Base-by-base conservation (phyloP, 2,113 vertebrate genomes). In the Siniperca knerii region DNA sequence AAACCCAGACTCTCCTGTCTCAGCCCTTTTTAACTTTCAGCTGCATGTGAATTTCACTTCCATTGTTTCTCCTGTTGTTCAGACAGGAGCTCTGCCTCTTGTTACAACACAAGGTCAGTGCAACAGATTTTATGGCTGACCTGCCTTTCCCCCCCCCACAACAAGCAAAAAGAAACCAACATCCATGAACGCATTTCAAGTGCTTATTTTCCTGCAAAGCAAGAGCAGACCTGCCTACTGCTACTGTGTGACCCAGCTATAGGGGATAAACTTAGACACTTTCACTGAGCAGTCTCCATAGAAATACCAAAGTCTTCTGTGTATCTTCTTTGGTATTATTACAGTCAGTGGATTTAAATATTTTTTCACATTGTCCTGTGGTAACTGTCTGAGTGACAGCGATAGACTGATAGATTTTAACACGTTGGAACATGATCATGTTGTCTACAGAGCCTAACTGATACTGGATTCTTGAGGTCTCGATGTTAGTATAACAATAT, bases 221-320 rank as follows among this genome's bases (percentile, higher is more conserved):
- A 46, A 35, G 50, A 33, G 18, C 35, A 40, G 23, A 64, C 18
- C 11, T 44, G 21, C 23, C 60, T 6, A 18, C 16, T 46, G 5
- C 16, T 35, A 18, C 18, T 20, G n/a, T 37, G 35, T 68, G 40
- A 67, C 25, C 4, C 18, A 46, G 25, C 29, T 25, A 8, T 20
- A 35, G 2, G 15, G 9, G 82, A 74, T 70, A 37, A 75, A 67
- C 20, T 73, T 52, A 50, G 29, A 61, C 29, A 46, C 40, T 50
- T 40, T 77, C 1, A 21, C 4, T 16, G 37, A 58, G 57, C 72
- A 4, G 70, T 70, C 71, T 42, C 60, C 75, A 65, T 70, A 74
- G 55, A 74, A 72, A 79, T 64, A 66, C 57, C 66, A 37, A 83
- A 71, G 57, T 60, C 62, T 42, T 33, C 64, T 21, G 46, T 52